Percentiles rank a stretch among this genome's conserved stretches.
Conservation (phyloP, 2,888 invertebrate genomes). For the Malacosoma neustria region DNA sequence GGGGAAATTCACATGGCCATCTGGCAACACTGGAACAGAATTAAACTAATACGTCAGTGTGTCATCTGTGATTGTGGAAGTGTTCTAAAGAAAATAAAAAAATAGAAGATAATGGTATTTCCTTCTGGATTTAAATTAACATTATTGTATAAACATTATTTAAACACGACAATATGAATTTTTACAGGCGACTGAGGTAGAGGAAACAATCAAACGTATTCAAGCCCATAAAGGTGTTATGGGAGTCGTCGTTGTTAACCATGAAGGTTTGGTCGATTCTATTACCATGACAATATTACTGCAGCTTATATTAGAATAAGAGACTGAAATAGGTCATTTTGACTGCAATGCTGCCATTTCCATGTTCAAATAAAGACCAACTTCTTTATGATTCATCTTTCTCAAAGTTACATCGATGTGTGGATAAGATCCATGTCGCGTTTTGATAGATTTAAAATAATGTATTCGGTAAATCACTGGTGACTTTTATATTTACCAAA, state of each 20-base stretch:
- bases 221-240: slow-evolving; percentile 98
- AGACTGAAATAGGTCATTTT: not conserved
- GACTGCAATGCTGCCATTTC: not conserved
- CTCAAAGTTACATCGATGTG: too few relatives aligned
- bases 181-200: slow-evolving; percentile 87
- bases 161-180: slow-evolving; percentile 2
- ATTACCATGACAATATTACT: slow-evolving; percentile 20
- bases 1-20: too few relatives aligned
- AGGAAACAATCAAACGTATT: slow-evolving; percentile 98
- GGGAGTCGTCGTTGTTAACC: slow-evolving; percentile 97
- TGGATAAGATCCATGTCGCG: too few relatives aligned
- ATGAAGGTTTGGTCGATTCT: slow-evolving; percentile 86
- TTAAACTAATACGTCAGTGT: too few relatives aligned
- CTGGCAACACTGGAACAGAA: too few relatives aligned
- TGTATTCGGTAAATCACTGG: too few relatives aligned
- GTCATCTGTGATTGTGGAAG: slow-evolving; percentile 10
- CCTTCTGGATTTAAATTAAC: slow-evolving; percentile 15
- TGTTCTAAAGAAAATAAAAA: slow-evolving; percentile 1
- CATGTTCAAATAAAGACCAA: not conserved
- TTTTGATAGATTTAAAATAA: too few relatives aligned
- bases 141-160: not conserved
- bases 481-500: too few relatives aligned
- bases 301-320: not conserved
- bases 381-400: not conserved
- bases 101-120: slow-evolving; percentile 2